Base-by-base conservation (phyloP, 2,888 invertebrate genomes). In the Eilema sororculum region DNA sequence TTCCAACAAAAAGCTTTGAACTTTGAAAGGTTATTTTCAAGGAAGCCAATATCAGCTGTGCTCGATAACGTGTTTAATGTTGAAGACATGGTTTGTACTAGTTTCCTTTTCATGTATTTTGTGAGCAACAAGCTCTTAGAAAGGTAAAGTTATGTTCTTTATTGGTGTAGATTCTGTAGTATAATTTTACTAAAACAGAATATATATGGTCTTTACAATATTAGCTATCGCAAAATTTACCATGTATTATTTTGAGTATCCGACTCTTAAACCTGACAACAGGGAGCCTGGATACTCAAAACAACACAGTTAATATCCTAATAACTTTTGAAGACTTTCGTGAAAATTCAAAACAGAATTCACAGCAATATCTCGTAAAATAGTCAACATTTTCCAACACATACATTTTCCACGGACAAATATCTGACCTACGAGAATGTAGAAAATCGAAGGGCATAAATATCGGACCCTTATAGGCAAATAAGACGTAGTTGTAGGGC, bases 361-460 rank as follows among this genome's bases (percentile, higher is more conserved):
- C 10, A 41, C 41, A 37, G 5, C 41, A 41, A 41, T 41, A 25
- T 58, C 24, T 58, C 28, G 58, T 58, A 52, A 52, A 37, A 52
- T 52, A n/a, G 58, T 28, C 28, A 28, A 58, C 58, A 16, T 58
- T 28, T n/a, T n/a, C n/a, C n/a, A n/a, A n/a, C 20, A 5, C 52
- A 3, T 58, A 58, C 13, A 58, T 58, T 25, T 25, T 1, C 13
- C 24, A 58, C 52, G 52, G 2, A n/a, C 52, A 58, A 20, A 13
- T 58, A 13, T 58, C 25, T 58, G 16, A 58, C 28, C 25, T 16
- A 58, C 13, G 25, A 58, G 58, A 58, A 58, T 58, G 25, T 58
- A 58, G 58, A 58, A 58, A 58, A 58, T 25, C 58, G 58, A 58
- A 58, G 8, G 25, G 16, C 16, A 58, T 58, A 58, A 58, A 58